Evolutionary conservation across 1,140 invertebrate species (phyloP), one percentile per base, ranked within the genome.

Genomic region (Ptiloglossa arizonensis): DNA sequence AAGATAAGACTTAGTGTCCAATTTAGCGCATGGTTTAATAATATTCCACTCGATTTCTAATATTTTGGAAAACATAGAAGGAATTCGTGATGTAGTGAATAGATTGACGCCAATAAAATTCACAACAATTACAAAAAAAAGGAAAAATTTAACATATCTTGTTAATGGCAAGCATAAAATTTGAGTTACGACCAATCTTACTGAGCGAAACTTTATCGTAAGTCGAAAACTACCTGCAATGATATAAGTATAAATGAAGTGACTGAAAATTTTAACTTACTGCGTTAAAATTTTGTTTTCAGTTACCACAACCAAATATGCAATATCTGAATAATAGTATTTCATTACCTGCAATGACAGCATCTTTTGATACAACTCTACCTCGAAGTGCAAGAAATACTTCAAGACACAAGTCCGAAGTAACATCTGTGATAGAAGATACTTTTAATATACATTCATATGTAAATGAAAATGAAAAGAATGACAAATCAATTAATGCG

Each of bases 301-400:
- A 89, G 87, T 69, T 89, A 29, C 83, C 86, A 32, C 80, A 87
- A 74, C 73, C 88, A 41, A 64, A 69, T 70, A 79, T 80, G n/a
- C 46, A 46, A 38, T 67, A 63, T 13, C 56, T 22, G 2, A 76
- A 35, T 22, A 66, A 22, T 52, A 69, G 78, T 29, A 56, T 82
- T 62, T 81, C 80, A 22, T 66, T 90, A 38, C 83, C 84, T 52
- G 80, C 89, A 32, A 81, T 83, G 2, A 59, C 67, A 48, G 88
- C 88, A 48, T 72, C 80, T n/a, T 91, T 91, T 66, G 85, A 89
- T 57, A 82, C 78, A 41, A 80, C 73, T 8, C 22, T 57, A 15
- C 77, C 66, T 62, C 78, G 66, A 15, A 35, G 22, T 15, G 15
- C 48, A 9, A 76, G 48, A 74, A 64, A 59, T 32, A 76, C 17